Base-by-base conservation (phyloP, 2,888 invertebrate species). In the Drepana falcataria region DNA sequence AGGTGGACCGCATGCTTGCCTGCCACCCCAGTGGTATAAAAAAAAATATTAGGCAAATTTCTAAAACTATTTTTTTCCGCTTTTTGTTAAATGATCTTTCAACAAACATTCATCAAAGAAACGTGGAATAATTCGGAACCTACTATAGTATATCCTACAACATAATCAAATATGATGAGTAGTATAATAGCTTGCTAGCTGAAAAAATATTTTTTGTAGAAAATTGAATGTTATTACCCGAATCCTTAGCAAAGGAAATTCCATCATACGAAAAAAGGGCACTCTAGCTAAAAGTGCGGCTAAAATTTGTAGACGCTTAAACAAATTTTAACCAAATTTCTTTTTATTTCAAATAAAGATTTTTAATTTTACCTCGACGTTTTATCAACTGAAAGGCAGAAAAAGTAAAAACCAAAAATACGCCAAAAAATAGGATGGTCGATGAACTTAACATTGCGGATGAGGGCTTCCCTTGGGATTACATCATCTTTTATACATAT, bases 231-330 rank as follows among this genome's bases (percentile, higher is more conserved):
- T 58, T 56, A 60, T 72, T 72, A 71, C 65, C 66, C 61, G 69
- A 73, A 70, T 71, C 65, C 63, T 73, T 68, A 65, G 59, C 59
- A 63, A 68, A 61, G 59, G 54, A 68, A 73, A 77, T 75, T 70
- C 60, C 58, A 74, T 78, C 77, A 74, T 66, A 65, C 62, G 53
- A 57, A 69, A 58, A 71, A 74, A 69, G 63, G 69, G 65, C 70
- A 60, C 69, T 69, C 61, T 56, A 49, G 55, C 58, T 64, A 59
- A 64, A 65, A 64, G 63, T 53, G 58, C 56, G 55, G 54, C 54
- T 48, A 49, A 44, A 35, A 53, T 48, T 53, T 53, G 48, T 41
- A 48, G 48, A 47, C 47, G 35, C 52, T 47, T 65, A 54, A 21
- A 21, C 21, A 21, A 21, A 21, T 21, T 21, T 21, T 21, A 21